phyloP scores from a whole-genome alignment of 2,888 invertebrate species.

The Hoplodrina blanda region DNA sequence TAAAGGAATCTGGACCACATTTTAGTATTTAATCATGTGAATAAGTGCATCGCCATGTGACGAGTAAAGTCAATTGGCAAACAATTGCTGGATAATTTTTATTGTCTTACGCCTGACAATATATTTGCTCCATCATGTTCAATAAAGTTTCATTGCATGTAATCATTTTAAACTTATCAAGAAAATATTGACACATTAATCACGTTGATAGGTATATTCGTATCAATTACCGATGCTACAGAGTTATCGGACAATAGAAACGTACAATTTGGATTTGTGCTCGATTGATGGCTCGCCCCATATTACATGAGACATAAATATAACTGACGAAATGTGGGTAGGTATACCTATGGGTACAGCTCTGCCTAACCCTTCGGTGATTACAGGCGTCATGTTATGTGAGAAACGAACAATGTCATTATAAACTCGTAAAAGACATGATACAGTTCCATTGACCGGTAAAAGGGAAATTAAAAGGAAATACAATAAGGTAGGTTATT shows the following conservation, averaged over 20 bases:
- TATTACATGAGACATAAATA: too few species aligned
- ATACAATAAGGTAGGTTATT: neutral
- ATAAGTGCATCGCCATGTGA: neutral
- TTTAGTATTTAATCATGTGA: neutral
- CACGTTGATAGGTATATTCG: neutral
- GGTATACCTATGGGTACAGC: too few species aligned
- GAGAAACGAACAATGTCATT: neutral
- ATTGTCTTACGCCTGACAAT: constrained; percentile 6
- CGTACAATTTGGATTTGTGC: neutral
- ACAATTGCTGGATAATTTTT: neutral
- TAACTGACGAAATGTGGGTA: too few species aligned
- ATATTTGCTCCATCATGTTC: neutral
- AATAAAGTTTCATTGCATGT: neutral
- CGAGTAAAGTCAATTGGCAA: neutral
- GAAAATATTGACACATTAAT: neutral
- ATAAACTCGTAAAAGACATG: neutral
- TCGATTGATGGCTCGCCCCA: too few species aligned
- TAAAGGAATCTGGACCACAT: too few species aligned
- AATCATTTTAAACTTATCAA: neutral
- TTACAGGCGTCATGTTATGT: too few species aligned
- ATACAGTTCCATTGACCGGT: constrained; percentile 1
- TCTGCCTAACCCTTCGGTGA: too few species aligned
- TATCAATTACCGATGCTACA: neutral
- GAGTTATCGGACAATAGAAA: neutral
- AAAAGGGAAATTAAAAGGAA: neutral